Percentiles rank a stretch among this genome's conserved stretches.
These are phyloP conservation scores for Diplogasteroides magnus DNA, from an alignment of 1,140 invertebrate genomes.

Conservation along the genomic window DNA sequence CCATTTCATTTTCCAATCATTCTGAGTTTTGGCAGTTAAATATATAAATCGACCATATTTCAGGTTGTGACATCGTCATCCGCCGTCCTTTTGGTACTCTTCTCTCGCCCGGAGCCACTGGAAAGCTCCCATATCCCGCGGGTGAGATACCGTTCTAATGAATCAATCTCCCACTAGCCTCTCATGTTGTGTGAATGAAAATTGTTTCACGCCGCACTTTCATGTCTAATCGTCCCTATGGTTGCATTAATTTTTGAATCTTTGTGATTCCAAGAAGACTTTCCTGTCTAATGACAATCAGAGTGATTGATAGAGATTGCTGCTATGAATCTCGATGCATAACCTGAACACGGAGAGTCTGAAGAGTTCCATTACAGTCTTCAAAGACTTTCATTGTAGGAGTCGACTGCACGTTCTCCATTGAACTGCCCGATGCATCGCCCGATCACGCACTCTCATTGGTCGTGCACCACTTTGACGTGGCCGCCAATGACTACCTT, in stretches of 20 bases:
- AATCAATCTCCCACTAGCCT: too few relatives aligned
- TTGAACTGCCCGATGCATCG: slow-evolving; percentile 42
- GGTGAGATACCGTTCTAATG: not conserved
- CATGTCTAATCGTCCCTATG: slow-evolving; percentile 38
- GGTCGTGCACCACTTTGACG: slow-evolving; percentile 77
- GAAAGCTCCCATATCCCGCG: not conserved
- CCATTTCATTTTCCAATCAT: not conserved
- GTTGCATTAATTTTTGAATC: not conserved
- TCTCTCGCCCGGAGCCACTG: slow-evolving; percentile 40
- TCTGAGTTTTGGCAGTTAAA: too few relatives aligned
- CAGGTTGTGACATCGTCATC: slow-evolving; percentile 48
- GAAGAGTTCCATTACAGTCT: too few relatives aligned
- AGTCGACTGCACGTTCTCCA: slow-evolving; percentile 43
- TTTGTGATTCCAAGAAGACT: too few relatives aligned
- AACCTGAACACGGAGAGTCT: too few relatives aligned
- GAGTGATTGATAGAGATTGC: too few relatives aligned
- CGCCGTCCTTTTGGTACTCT: slow-evolving; percentile 34
- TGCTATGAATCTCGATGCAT: too few relatives aligned
- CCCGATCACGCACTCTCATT: slow-evolving; percentile 68
- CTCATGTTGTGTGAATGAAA: too few relatives aligned
- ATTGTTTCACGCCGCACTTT: slow-evolving; percentile 34
- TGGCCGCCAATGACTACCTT: slow-evolving; percentile 78
- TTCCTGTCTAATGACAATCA: too few relatives aligned
- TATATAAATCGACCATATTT: too few relatives aligned
- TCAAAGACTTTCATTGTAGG: too few relatives aligned